Percentiles rank a stretch among this genome's conserved stretches.
Evolutionary conservation across 2,888 invertebrate genomes (phyloP).

Genomic region (Drosophila fungiperda): DNA sequence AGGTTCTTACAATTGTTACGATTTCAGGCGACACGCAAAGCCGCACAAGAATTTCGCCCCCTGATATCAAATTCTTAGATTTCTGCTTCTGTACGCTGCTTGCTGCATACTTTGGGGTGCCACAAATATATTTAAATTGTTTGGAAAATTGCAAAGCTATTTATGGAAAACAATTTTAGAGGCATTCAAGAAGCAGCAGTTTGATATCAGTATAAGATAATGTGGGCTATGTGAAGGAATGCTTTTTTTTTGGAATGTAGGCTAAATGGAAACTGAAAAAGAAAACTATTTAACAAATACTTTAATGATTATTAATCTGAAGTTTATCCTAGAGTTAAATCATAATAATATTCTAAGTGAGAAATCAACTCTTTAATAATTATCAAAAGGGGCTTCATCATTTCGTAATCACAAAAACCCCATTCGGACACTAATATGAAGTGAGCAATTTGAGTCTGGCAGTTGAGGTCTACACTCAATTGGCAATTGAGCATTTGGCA

Average conservation of each 20-base stretch:
- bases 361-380: not conserved
- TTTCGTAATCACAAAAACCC: slow-evolving; percentile 7
- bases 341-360: too few species aligned
- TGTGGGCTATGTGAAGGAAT: not conserved
- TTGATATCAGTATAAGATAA: slow-evolving; percentile 10
- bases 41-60: slow-evolving; percentile 31
- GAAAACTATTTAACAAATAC: not conserved
- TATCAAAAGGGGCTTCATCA: not conserved
- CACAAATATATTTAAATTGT: not conserved
- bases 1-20: slow-evolving; percentile 26
- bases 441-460: slow-evolving; percentile 36
- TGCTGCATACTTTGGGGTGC: slow-evolving; percentile 34
- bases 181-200: not conserved
- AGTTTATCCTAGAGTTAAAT: not conserved
- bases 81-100: slow-evolving; percentile 16
- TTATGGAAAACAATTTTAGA: slow-evolving; percentile 10
- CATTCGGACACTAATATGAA: slow-evolving; percentile 13
- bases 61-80: slow-evolving; percentile 27
- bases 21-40: slow-evolving; percentile 48
- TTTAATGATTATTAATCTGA: not conserved
- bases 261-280: not conserved
- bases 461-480: slow-evolving; percentile 1
- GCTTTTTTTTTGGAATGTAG: not conserved
- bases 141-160: slow-evolving; percentile 18
- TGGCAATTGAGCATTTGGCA: slow-evolving; percentile 46